Base-by-base conservation (phyloP, 2,113 vertebrate species). In the Oxyura jamaicensis region DNA sequence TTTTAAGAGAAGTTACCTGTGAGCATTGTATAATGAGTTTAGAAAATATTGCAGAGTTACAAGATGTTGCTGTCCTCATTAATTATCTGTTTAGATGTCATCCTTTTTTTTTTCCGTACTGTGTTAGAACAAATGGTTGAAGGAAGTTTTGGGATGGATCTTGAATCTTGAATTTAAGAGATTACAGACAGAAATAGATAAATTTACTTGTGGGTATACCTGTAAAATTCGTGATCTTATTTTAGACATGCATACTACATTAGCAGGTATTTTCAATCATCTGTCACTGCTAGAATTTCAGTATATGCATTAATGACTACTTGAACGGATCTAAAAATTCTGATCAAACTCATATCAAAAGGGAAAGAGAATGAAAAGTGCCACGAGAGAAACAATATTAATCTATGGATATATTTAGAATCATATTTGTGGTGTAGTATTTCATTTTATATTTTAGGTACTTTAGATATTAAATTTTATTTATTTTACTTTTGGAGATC, bases 61-160 rank as follows among this genome's bases (percentile, higher is more conserved):
- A 3, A 31, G 25, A 28, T 76, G 65, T n/a, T 33, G 39, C 6
- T 58, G 3, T 53, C 25, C 2, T 0, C 0, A 28, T 68, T 35
- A n/a, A 11, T 67, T 72, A 62, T 23, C n/a, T 65, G 13, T 25
- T 52, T 33, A 78, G 62, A 52, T 1, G 2, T 48, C 5, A 17
- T 75, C 29, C 36, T 66, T 85, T 26, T 75, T 75, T 91, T 92
- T 91, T 31, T 1, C 14, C 48, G 0, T 46, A 7, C 62, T 2
- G 0, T 52, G 18, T 28, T 74, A 10, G 33, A 52, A 3, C 2
- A 13, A 63, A 75, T 4, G 10, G 6, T 33, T 60, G 46, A 60
- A 66, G 22, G 8, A 50, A 2, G 65, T 88, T 13, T 83, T 80
- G 52, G 35, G 41, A 46, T 72, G 11, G 4, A 6, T 66, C 22